Evolutionary conservation across 1,140 invertebrate species (phyloP).

Genomic region (Mycetomoellerius zeteki): DNA sequence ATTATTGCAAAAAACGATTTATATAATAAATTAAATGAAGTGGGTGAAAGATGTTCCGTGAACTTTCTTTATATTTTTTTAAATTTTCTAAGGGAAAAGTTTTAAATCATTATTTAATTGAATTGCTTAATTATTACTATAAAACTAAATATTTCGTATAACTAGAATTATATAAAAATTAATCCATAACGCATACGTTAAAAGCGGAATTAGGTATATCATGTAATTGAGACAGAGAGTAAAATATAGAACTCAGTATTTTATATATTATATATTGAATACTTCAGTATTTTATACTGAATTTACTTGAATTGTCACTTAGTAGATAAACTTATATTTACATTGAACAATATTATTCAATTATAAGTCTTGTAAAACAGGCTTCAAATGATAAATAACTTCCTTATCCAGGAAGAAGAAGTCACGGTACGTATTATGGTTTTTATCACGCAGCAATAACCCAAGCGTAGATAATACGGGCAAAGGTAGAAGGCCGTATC

Average conservation of each 20-base stretch:
- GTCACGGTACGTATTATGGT: slow-evolving; percentile 60
- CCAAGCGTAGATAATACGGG: slow-evolving; percentile 56
- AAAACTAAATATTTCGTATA: too few relatives aligned
- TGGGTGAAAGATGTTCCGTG: not conserved
- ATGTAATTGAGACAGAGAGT: not conserved
- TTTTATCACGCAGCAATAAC: slow-evolving; percentile 47
- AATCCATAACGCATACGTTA: not conserved
- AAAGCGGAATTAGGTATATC: not conserved
- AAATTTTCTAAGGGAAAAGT: not conserved
- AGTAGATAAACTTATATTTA: not conserved
- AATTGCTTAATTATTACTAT: not conserved
- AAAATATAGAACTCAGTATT: too few relatives aligned
- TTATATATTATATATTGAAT: not conserved
- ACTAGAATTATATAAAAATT: not conserved
- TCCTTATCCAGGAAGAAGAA: slow-evolving; percentile 8
- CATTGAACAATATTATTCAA: not conserved
- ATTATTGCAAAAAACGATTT: not conserved
- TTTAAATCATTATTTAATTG: not conserved
- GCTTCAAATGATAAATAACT: not conserved
- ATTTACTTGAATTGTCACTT: slow-evolving; percentile 13
- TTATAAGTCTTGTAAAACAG: not conserved
- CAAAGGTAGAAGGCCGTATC: slow-evolving; percentile 81
- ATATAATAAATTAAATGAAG: not conserved
- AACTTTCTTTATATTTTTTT: not conserved
- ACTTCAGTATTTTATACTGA: not conserved